Evolutionary conservation across 2,888 invertebrate species (phyloP).

Genomic region (Cephus sareptanus): DNA sequence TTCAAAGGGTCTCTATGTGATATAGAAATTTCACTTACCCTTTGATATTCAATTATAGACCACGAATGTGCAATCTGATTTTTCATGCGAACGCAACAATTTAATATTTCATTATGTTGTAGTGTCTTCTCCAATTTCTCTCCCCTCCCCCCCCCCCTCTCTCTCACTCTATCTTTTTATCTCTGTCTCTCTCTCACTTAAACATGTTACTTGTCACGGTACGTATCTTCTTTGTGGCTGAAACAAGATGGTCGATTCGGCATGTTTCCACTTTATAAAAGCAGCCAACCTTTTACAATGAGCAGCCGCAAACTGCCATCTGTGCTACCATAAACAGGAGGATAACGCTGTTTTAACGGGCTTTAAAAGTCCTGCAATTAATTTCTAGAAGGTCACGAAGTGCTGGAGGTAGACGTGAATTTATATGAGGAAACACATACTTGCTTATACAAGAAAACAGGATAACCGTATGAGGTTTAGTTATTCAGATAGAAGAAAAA

Average conservation of each 20-base stretch:
- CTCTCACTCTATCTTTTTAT: too few species aligned
- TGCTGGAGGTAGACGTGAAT: neutral
- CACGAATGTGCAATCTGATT: too few species aligned
- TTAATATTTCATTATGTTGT: neutral
- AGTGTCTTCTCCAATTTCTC: neutral
- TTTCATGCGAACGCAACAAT: too few species aligned
- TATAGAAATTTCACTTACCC: too few species aligned
- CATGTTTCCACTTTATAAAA: neutral
- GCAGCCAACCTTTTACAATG: neutral
- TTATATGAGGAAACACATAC: neutral
- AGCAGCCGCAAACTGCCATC: neutral
- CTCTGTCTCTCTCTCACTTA: neutral
- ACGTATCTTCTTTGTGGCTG: neutral
- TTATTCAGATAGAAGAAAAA: neutral
- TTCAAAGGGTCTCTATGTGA: too few species aligned
- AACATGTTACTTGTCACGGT: neutral
- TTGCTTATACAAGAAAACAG: neutral
- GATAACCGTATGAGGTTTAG: neutral
- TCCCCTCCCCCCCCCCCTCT: too few species aligned
- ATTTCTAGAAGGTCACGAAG: neutral
- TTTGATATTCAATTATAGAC: too few species aligned
- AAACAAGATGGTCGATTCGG: neutral
- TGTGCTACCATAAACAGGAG: neutral
- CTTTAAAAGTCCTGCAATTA: neutral
- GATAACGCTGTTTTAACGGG: conserved; percentile 3